Conservation (phyloP, 2,113 vertebrate genomes). For the Oenanthe oenanthe region DNA sequence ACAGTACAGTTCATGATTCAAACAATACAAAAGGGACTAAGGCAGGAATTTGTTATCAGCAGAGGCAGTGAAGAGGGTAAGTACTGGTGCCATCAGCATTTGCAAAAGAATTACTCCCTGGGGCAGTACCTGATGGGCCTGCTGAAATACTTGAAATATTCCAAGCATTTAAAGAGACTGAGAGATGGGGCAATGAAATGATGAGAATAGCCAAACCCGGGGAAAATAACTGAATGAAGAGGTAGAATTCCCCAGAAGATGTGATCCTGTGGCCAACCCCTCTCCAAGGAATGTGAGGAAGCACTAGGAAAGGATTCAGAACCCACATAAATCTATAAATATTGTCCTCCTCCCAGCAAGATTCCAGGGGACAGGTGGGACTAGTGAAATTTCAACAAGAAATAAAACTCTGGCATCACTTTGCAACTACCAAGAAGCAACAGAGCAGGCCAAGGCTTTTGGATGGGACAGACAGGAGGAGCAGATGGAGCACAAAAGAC, state of each 20-base stretch:
- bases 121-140: accelerated
- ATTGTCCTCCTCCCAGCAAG: background rate
- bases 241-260: background rate
- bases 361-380: background rate
- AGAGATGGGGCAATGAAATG: background rate
- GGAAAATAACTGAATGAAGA: background rate
- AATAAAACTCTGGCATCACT: background rate
- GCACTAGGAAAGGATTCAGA: background rate
- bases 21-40: background rate
- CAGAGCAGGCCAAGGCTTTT: background rate
- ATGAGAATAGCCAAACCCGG: accelerated
- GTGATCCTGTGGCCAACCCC: too few species aligned
- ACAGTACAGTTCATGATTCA: background rate
- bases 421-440: background rate
- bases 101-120: background rate
- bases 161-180: background rate
- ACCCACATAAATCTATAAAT: accelerated
- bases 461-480: background rate
- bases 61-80: accelerated
- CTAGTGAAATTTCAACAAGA: background rate
- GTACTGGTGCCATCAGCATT: background rate
- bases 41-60: background rate
- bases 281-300: background rate
- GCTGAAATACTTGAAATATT: background rate
- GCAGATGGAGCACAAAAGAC: background rate